These are phyloP conservation scores for Phaenicophaeus curvirostris DNA, from an alignment of 2,797 vertebrate genomes.

Conservation along the genomic window DNA sequence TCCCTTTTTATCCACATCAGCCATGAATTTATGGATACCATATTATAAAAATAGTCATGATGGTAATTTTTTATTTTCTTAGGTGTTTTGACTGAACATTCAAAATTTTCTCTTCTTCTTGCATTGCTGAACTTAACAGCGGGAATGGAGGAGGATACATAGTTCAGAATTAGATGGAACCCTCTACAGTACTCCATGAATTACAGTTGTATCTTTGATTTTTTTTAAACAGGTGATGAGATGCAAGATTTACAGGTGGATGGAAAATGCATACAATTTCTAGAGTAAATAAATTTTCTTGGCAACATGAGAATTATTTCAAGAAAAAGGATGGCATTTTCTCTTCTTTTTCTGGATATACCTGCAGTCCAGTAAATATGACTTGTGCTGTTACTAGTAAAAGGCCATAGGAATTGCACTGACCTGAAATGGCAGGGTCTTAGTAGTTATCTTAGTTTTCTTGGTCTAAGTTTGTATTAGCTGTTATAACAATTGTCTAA, in stretches of 20 bases:
- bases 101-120: not conserved
- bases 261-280: not conserved
- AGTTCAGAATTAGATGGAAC: not conserved
- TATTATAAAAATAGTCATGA: not conserved
- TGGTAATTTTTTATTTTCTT: not conserved
- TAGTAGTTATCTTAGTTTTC: not conserved
- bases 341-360: not conserved
- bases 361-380: not conserved
- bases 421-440: not conserved
- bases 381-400: not conserved
- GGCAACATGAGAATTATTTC: not conserved
- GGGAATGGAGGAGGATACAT: not conserved
- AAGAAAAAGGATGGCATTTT: not conserved
- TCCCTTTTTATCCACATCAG: not conserved
- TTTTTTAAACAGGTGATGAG: not conserved
- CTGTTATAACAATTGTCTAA: not conserved
- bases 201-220: not conserved
- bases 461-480: not conserved
- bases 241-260: not conserved
- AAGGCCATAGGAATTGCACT: not conserved
- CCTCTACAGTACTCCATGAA: not conserved
- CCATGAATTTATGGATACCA: not conserved
- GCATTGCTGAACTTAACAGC: not conserved
- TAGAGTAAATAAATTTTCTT: not conserved
- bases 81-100: not conserved